phyloP scores from a whole-genome alignment of 2,797 vertebrate species.

The Schizopygopsis malacanthus region DNA sequence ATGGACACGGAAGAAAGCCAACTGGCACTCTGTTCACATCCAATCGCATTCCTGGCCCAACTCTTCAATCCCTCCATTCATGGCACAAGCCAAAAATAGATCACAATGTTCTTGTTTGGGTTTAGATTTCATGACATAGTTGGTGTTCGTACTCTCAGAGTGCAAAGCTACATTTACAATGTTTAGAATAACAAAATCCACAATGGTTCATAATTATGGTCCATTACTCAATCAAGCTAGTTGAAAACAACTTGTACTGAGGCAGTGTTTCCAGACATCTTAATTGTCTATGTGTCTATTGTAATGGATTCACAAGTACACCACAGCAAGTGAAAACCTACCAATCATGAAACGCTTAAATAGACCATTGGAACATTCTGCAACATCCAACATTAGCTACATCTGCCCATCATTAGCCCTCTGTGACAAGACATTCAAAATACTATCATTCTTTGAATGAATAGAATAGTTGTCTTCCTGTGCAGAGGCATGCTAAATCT shows the following conservation, averaged over 20 bases:
- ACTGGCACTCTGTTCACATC: slow-evolving; percentile 21
- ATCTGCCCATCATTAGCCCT: background rate
- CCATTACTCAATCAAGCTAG: background rate
- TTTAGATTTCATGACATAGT: background rate
- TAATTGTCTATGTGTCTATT: background rate
- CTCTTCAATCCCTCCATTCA: background rate
- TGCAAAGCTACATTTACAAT: background rate
- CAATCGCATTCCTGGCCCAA: slow-evolving; percentile 18
- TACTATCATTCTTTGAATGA: background rate
- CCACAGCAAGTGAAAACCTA: background rate
- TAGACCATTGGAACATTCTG: background rate
- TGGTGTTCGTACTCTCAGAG: background rate
- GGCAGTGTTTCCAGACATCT: slow-evolving; percentile 8
- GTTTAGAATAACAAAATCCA: slow-evolving; percentile 1
- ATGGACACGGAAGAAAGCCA: slow-evolving; percentile 3
- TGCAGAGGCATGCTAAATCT: background rate
- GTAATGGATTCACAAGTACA: background rate
- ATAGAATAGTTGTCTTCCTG: background rate
- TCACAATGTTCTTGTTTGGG: slow-evolving; percentile 4
- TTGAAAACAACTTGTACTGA: slow-evolving; percentile 7
- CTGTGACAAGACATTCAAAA: background rate
- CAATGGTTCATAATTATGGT: background rate
- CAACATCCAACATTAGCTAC: background rate
- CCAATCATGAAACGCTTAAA: background rate
- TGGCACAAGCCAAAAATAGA: background rate